phyloP scores from a whole-genome alignment of 92 coral and sea anemone species.

The Nematostella vectensis region DNA sequence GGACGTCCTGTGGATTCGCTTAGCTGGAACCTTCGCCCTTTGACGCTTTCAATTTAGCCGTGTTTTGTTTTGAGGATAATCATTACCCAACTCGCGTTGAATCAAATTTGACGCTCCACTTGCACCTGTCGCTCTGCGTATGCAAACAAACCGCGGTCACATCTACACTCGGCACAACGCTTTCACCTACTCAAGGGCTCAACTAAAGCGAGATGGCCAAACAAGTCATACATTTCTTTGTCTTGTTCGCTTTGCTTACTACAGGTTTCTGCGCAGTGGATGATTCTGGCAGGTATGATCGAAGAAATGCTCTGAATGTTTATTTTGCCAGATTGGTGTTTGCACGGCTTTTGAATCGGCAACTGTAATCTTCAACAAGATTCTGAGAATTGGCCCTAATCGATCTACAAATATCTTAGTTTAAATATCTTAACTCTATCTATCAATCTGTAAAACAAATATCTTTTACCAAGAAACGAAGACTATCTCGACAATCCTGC shows the following conservation, averaged over 20 bases:
- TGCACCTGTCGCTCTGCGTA: background rate
- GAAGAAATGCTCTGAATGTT: background rate
- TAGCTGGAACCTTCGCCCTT: background rate
- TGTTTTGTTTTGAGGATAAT: background rate
- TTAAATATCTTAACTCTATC: too few relatives aligned
- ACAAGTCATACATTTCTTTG: background rate
- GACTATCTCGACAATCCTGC: background rate
- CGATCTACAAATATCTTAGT: too few relatives aligned
- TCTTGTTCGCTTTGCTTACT: background rate
- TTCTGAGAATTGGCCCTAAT: too few relatives aligned
- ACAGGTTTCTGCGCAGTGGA: background rate
- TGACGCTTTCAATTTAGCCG: background rate
- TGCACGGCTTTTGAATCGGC: background rate
- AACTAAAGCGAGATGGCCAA: background rate
- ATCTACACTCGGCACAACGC: background rate
- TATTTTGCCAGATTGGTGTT: too few relatives aligned
- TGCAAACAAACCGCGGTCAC: background rate
- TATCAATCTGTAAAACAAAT: too few relatives aligned
- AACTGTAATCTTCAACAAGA: background rate
- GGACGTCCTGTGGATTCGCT: background rate
- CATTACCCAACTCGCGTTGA: background rate
- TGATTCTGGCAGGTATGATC: too few relatives aligned
- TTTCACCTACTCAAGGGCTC: too few relatives aligned
- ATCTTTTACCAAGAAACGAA: background rate
- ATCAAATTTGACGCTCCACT: background rate